A percentile compares a stretch with the other conserved stretches of the same genome.
phyloP scores from a whole-genome alignment of 2,888 invertebrate genomes.

The Troglohyphantes excavatus region DNA sequence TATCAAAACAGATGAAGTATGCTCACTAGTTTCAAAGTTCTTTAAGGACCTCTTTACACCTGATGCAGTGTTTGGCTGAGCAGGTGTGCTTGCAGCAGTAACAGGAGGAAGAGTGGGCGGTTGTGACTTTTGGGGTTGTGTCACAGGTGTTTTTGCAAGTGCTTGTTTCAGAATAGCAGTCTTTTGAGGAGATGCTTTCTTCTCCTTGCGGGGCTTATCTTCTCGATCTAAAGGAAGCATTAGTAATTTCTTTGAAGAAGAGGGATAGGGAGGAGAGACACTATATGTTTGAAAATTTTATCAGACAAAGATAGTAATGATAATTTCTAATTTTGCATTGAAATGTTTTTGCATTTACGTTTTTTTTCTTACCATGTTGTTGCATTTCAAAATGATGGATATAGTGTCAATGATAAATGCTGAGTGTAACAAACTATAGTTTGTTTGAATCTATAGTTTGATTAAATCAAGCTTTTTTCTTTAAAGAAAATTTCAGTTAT shows the following conservation, averaged over 20 bases:
- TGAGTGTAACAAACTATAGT: too few species aligned
- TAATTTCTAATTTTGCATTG: too few species aligned
- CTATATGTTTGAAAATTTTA: too few species aligned
- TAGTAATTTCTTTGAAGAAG: background rate
- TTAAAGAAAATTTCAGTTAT: too few species aligned
- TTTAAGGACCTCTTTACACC: conserved; percentile 27
- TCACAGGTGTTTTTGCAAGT: background rate
- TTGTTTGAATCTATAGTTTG: too few species aligned
- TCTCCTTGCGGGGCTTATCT: conserved; percentile 20
- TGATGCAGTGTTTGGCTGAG: background rate
- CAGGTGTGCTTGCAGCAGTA: background rate
- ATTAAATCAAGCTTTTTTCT: too few species aligned
- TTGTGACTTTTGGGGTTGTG: background rate
- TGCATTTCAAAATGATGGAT: too few species aligned
- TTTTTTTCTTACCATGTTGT: too few species aligned
- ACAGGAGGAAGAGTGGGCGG: background rate
- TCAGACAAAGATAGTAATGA: too few species aligned
- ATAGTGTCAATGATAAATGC: too few species aligned
- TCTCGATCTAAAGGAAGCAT: conserved; percentile 29
- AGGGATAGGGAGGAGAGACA: too few species aligned
- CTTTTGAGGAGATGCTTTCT: conserved; percentile 7
- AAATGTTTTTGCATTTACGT: too few species aligned
- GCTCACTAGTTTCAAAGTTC: conserved; percentile 70
- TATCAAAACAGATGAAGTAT: background rate
- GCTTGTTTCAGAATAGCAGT: background rate